Base-by-base conservation (phyloP, 1,140 invertebrate genomes). In the Hesperophylax magnus region DNA sequence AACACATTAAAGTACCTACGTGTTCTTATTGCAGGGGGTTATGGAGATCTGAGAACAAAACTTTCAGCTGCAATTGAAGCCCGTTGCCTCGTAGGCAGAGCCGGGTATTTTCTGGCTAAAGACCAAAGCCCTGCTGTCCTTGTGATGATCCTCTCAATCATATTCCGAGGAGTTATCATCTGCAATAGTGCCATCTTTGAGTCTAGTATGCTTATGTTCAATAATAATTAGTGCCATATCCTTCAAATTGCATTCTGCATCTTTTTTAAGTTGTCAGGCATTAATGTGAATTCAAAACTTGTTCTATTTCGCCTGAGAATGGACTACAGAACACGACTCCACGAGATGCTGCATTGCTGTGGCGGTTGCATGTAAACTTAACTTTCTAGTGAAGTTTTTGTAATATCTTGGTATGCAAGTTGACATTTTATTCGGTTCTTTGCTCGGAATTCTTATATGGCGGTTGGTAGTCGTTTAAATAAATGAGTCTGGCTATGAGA, bases 1-100 rank as follows among this genome's bases (percentile, higher is more conserved):
- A 54, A n/a, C 53, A 54, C 7, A n/a, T 15, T 15, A n/a, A 54
- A 54, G 1, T 7, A 54, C 7, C 17, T 56, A 56, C 54, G 8
- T 63, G 4, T 22, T 22, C 18, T 65, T 65, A 24, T 71, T 71
- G 17, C 47, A 52, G 67, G 34, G 17, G 18, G 34, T 20, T 52
- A 18, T 52, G 67, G 67, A 52, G 67, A 71, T 18, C 15, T 71
- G 18, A 47, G 39, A 47, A 24, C 17, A 39, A 71, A 71, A 71
- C 22, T 71, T 3, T 71, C 67, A 2, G 39, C 34, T 53, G 67
- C 17, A 2, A 47, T 71, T 7, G 67, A 71, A 24, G 67, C 67
- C 18, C 67, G 39, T 52, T 39, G 22, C 18, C 39, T 71, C 18
- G 39, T 71, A 0, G 18, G 39, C 39, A 53, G 47, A 20, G 67